Base-by-base conservation (phyloP, 2,113 vertebrate species). In the Odontesthes bonariensis region DNA sequence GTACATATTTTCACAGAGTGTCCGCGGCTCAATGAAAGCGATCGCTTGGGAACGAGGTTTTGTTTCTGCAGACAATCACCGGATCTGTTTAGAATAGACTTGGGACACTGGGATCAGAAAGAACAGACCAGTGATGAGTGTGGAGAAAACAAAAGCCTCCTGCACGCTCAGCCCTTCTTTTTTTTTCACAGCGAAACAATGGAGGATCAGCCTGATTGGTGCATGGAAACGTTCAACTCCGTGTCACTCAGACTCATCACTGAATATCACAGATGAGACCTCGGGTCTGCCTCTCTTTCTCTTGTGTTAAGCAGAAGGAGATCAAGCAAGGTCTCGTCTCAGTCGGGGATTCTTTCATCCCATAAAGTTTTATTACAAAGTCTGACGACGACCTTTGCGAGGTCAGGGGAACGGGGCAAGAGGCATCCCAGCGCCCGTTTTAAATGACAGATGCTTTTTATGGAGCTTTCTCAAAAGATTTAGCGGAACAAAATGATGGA, bases 281-380 rank as follows among this genome's bases (percentile, higher is more conserved):
- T 65, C 0, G 53, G 7, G 46, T 46, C 66, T 10, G 38, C 42
- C 42, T 65, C 64, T 79, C 44, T 57, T 35, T 69, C 75, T 56
- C 77, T 75, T 33, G 70, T 79, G 76, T 78, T 74, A 78, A 84
- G 72, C 61, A 66, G 83, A 75, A 83, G 79, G 81, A 81, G 75
- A 83, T 81, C 74, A 63, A 85, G 77, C 79, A 85, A 86, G 83
- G 86, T 87, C 89, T 77, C 12, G 61, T 57, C 79, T 75, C 81
- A 77, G 79, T 71, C 76, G 67, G 72, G 82, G 75, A 77, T 87
- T 82, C 79, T 82, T 84, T 87, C 89, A 83, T 86, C 79, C 55
- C 78, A 82, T 88, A 90, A 90, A 92, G 79, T 89, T 91, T 90
- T 79, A 90, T 77, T 62, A 71, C 86, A 73, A 73, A 80, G 81